phyloP scores from a whole-genome alignment of 2,797 vertebrate genomes.

The Hylomyscus alleni region DNA sequence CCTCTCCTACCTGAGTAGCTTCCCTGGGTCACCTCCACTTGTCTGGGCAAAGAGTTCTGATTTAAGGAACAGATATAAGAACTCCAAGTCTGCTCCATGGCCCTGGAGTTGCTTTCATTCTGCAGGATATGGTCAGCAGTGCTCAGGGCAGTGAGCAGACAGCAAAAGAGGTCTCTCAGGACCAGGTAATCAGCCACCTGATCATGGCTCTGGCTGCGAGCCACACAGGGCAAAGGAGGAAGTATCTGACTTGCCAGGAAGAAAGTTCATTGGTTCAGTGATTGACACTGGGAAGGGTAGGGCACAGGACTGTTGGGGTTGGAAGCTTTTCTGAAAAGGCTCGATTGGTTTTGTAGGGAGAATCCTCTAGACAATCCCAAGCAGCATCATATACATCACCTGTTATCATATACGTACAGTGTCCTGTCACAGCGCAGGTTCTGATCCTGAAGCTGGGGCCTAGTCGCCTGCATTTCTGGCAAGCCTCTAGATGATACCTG shows the following conservation, averaged over 20 bases:
- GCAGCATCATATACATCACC: neutral
- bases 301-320: too few species aligned
- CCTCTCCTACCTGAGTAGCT: neutral
- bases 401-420: too few species aligned
- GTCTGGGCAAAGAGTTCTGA: slow-evolving; percentile 16
- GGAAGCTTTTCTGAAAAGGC: neutral
- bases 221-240: neutral
- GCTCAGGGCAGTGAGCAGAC: neutral
- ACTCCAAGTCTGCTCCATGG: neutral
- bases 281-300: neutral
- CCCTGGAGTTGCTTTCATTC: neutral
- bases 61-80: slow-evolving; percentile 34
- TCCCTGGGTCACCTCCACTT: neutral
- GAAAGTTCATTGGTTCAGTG: neutral
- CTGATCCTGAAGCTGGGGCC: neutral
- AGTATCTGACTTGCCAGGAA: neutral
- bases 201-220: neutral
- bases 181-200: neutral
- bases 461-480: neutral
- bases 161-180: neutral
- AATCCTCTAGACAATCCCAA: neutral
- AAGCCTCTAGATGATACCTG: neutral
- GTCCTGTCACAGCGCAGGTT: neutral
- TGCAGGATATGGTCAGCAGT: neutral
- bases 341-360: neutral